These are phyloP conservation scores for Octopus sinensis DNA, from an alignment of 1,140 invertebrate species.

Conservation along the genomic window DNA sequence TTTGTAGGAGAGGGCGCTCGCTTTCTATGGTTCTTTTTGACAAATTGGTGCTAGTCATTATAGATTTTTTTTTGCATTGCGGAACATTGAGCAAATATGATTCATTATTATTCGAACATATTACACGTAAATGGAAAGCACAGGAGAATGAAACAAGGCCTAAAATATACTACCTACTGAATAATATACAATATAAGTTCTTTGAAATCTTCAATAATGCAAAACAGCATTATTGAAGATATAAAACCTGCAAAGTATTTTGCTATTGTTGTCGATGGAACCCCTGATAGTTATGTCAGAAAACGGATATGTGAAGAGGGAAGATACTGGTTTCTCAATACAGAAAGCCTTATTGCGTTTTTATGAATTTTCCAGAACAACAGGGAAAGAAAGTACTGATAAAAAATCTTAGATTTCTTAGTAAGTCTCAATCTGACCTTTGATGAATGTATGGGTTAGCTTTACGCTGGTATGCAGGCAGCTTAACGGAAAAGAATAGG, in stretches of 20 bases:
- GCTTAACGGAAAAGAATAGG: slow-evolving; percentile 4
- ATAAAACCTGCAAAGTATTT: not conserved
- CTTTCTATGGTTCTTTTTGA: too few relatives aligned
- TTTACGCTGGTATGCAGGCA: not conserved
- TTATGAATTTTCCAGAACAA: slow-evolving; percentile 2
- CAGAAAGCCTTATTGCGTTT: not conserved
- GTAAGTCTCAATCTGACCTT: not conserved
- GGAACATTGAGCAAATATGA: not conserved
- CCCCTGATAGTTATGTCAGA: not conserved
- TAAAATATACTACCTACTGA: slow-evolving; percentile 4
- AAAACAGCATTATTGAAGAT: not conserved
- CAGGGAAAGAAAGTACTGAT: not conserved
- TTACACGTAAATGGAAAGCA: slow-evolving; percentile 1
- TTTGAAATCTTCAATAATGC: not conserved
- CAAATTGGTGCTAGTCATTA: too few relatives aligned
- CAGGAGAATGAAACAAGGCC: not conserved
- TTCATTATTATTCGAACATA: not conserved
- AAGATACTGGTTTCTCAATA: not conserved
- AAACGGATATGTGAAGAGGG: slow-evolving; percentile 1
- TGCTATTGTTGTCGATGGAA: slow-evolving; percentile 5
- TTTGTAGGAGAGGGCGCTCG: too few relatives aligned
- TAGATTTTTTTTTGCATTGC: not conserved
- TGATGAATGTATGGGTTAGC: not conserved
- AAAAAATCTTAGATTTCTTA: slow-evolving; percentile 5
- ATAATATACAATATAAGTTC: slow-evolving; percentile 3